A percentile compares a stretch with the other conserved stretches of the same genome.
Evolutionary conservation across 1,140 invertebrate genomes (phyloP).

Genomic region (Tenebrio molitor): DNA sequence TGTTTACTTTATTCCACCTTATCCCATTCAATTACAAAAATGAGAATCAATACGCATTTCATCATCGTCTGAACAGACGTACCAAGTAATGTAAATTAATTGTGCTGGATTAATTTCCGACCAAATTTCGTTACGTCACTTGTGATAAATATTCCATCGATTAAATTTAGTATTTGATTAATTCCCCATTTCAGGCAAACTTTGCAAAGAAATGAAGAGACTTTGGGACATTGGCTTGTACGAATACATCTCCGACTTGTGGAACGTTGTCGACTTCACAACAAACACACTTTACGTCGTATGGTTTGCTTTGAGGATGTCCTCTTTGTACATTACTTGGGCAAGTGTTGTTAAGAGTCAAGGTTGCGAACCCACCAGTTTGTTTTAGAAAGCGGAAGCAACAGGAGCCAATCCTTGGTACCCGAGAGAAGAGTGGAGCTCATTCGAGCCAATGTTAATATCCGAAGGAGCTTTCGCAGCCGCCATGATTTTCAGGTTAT

Average conservation of each 20-base stretch:
- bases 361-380: conserved; percentile 71
- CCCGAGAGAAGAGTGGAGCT: conserved; percentile 89
- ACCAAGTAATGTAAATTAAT: no score
- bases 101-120: no score
- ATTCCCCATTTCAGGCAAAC: conserved; percentile 77
- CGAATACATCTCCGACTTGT: conserved; percentile 90
- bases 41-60: not conserved
- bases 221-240: conserved; percentile 87
- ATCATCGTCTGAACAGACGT: no score
- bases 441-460: conserved; percentile 94
- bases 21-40: not conserved
- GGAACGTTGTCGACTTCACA: conserved; percentile 97
- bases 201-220: conserved; percentile 92
- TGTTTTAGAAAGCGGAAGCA: conserved; percentile 79
- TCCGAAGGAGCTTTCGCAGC: conserved; percentile 96
- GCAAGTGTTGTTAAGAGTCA: not conserved
- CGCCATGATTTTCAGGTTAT: conserved; percentile 91
- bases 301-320: conserved; percentile 80
- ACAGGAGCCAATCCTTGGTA: conserved; percentile 75
- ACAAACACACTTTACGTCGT: conserved; percentile 88
- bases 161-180: not conserved
- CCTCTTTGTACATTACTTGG: not conserved
- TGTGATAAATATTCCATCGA: not conserved
- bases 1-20: no score
- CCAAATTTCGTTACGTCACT: no score